A percentile compares a stretch with the other conserved stretches of the same genome.
phyloP scores from a whole-genome alignment of 2,888 invertebrate species.

The Acrobasis consociella region DNA sequence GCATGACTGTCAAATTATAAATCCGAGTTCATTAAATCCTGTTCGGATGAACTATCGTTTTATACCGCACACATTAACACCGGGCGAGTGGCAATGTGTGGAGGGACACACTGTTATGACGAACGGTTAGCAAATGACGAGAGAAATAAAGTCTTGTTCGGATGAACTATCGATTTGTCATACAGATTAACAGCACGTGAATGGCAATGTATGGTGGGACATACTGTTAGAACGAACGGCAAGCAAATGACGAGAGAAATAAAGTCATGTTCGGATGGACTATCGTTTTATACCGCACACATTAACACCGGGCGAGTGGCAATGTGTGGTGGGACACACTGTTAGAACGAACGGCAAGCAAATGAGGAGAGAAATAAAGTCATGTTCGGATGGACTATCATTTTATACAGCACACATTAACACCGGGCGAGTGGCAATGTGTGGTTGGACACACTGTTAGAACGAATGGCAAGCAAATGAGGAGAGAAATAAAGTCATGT shows the following conservation, averaged over 20 bases:
- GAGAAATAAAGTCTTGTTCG: constrained; percentile 43
- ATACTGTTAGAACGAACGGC: constrained; percentile 30
- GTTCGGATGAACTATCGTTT: constrained; percentile 54
- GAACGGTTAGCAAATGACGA: constrained; percentile 8
- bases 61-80: constrained; percentile 50
- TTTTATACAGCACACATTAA: constrained; percentile 53
- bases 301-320: constrained; percentile 43
- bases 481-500: constrained; percentile 42
- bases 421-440: constrained; percentile 40
- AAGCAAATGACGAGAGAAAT: not conserved
- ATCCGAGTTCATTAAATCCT: constrained; percentile 54
- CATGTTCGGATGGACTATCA: constrained; percentile 50
- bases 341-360: too few species aligned
- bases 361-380: constrained; percentile 39
- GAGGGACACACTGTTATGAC: constrained; percentile 34
- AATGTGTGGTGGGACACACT: constrained; percentile 37
- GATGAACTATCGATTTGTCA: constrained; percentile 57
- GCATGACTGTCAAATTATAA: constrained; percentile 58
- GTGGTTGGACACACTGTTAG: constrained; percentile 32
- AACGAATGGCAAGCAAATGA: too few species aligned
- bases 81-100: constrained; percentile 39
- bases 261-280: constrained; percentile 45
- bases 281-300: constrained; percentile 57
- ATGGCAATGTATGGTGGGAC: constrained; percentile 37
- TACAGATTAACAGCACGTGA: constrained; percentile 44